Evolutionary conservation across 2,113 vertebrate genomes (phyloP).

Genomic region (Piprites chloris): DNA sequence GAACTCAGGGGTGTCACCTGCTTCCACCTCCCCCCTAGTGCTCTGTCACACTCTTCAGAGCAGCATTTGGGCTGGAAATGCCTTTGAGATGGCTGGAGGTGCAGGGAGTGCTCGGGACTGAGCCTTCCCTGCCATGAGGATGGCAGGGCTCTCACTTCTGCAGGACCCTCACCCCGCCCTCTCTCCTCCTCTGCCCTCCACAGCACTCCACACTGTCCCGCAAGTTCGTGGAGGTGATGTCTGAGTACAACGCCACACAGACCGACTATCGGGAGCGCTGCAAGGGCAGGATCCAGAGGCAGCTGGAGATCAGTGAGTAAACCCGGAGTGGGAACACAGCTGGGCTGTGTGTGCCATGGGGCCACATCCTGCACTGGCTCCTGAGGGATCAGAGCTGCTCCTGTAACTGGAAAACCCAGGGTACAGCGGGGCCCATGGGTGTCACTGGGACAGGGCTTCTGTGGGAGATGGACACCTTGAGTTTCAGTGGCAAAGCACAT

Average conservation of each 20-base stretch:
- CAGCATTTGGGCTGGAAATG: not conserved
- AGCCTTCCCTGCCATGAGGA: fast-evolving
- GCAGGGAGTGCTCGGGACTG: not conserved
- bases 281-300: conserved; percentile 83
- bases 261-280: conserved; percentile 83
- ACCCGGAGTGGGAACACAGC: fast-evolving
- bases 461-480: not conserved
- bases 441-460: fast-evolving
- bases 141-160: not conserved
- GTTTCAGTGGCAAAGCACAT: not conserved
- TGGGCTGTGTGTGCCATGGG: fast-evolving
- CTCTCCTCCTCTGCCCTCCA: not conserved
- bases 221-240: conserved; percentile 87
- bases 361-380: not conserved
- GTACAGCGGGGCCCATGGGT: fast-evolving
- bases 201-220: conserved; percentile 82
- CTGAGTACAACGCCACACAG: conserved; percentile 81
- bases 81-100: not conserved
- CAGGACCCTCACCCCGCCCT: not conserved
- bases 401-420: fast-evolving
- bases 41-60: not conserved
- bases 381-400: fast-evolving
- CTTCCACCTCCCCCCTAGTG: not conserved
- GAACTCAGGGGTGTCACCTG: not conserved
- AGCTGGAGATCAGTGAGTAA: conserved; percentile 84